These are phyloP conservation scores for Trachelus stipa DNA, from an alignment of 2,888 invertebrate species.

Conservation along the genomic window DNA sequence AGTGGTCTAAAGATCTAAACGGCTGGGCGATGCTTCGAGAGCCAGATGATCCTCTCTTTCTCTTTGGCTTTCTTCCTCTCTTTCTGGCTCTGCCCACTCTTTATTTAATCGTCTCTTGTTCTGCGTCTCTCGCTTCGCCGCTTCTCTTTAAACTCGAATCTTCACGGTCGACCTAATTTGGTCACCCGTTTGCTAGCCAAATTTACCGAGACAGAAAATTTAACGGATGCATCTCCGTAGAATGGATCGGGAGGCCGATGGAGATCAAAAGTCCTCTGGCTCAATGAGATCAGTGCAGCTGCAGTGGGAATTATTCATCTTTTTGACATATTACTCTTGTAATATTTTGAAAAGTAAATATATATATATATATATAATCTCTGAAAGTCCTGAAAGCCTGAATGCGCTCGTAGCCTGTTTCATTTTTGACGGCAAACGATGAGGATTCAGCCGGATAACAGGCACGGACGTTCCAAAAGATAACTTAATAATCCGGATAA, in stretches of 20 bases:
- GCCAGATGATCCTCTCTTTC: conserved; percentile 9
- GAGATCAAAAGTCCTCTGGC: background rate
- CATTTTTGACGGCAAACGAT: background rate
- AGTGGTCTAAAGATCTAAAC: conserved; percentile 22
- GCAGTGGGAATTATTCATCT: background rate
- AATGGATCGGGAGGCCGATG: background rate
- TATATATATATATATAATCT: background rate
- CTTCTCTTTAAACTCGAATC: background rate
- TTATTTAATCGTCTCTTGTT: conserved; percentile 8
- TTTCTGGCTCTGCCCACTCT: conserved; percentile 3
- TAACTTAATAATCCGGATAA: background rate
- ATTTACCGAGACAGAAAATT: background rate
- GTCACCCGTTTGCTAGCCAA: background rate
- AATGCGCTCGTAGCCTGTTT: background rate
- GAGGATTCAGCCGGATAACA: background rate
- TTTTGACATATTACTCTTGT: background rate
- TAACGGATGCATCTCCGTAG: background rate
- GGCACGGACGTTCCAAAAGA: background rate
- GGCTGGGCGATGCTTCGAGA: conserved; percentile 14
- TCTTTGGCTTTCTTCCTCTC: background rate
- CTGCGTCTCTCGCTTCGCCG: background rate
- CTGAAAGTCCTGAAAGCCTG: background rate
- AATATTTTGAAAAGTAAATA: background rate
- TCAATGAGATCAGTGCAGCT: background rate
- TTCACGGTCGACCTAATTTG: background rate